Evolutionary conservation across 35 echinoderm and acorn worm genomes (phyloP), one percentile per base, ranked within the genome.

Genomic region (Apostichopus californicus): DNA sequence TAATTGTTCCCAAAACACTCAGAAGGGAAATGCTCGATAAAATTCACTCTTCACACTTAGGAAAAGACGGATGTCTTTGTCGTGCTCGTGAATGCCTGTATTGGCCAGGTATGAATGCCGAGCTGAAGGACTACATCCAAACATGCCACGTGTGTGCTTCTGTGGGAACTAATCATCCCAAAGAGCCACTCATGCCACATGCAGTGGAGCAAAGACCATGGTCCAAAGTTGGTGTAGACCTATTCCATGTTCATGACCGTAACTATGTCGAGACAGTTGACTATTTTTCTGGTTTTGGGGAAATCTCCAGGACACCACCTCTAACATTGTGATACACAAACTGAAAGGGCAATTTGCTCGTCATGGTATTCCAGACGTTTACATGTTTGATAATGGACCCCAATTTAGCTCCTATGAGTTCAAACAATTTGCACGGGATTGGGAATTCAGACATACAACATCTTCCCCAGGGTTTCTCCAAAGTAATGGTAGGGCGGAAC

Each of bases 271-370:
- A 94, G 55, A 90, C 83, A 7, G 93, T 87, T 22, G 89, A 92
- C 34, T 94, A 94, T 89, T 92, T 79, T 77, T 96, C 92, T 65
- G 70, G 25, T 5, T 95, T 93, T 56, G 93, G 94, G 92, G 94
- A 95, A 55, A 87, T 57, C 56, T 91, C 10, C 0, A 17, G 1
- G 73, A 95, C 3, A 95, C 94, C 14, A 21, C 77, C 17, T 80
- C 54, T 13, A 56, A 21, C 22, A 93, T 5, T 66, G 77, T 87
- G 14, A 63, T 93, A 18, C 64, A 83, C 52, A 93, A 91, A 73
- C 73, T 57, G 9, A 94, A 90, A 86, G 81, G 53, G 52, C 95
- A 78, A 10, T 96, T 78, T 70, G 72, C 88, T 61, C 14, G 92
- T 73, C 64, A 92, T 88, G 95, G 92, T 6, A 92, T 96, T 1